Evolutionary conservation across 2,113 vertebrate species (phyloP).

Genomic region (Edolisoma coerulescens): DNA sequence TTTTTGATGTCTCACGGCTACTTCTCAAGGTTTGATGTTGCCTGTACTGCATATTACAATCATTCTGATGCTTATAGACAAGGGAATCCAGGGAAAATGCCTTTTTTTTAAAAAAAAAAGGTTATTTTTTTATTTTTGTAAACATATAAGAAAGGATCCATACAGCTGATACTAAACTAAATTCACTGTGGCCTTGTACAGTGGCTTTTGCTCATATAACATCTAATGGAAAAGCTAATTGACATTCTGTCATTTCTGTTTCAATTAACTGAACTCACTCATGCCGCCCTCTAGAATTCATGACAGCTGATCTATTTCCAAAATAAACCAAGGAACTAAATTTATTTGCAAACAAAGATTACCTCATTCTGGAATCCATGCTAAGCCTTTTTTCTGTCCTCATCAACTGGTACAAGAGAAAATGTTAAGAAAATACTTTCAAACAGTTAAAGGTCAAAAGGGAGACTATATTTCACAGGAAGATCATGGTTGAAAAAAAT

Average conservation of each 20-base stretch:
- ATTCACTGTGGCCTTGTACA: not conserved
- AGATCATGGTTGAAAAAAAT: not conserved
- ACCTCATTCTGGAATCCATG: not conserved
- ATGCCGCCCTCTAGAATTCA: not conserved
- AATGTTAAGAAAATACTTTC: not conserved
- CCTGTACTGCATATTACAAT: not conserved
- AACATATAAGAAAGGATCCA: not conserved
- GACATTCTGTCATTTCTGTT: constrained; percentile 50
- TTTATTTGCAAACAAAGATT: constrained; percentile 47
- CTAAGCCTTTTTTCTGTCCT: not conserved
- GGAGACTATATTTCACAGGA: not conserved
- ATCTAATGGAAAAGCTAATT: constrained; percentile 26
- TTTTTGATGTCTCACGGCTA: not conserved
- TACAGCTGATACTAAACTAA: not conserved
- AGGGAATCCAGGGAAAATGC: not conserved
- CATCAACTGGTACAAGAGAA: not conserved
- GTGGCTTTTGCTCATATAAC: not conserved
- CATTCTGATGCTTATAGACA: not conserved
- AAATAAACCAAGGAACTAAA: constrained; percentile 40
- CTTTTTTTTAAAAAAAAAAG: not conserved
- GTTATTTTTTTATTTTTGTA: not conserved
- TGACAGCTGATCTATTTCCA: constrained; percentile 17
- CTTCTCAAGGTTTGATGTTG: not conserved
- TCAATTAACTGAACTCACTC: constrained; percentile 20
- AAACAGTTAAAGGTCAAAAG: not conserved